A percentile compares a stretch with the other conserved stretches of the same genome.
phyloP scores from a whole-genome alignment of 92 coral and sea anemone species.

The Palythoa heliodiscus region DNA sequence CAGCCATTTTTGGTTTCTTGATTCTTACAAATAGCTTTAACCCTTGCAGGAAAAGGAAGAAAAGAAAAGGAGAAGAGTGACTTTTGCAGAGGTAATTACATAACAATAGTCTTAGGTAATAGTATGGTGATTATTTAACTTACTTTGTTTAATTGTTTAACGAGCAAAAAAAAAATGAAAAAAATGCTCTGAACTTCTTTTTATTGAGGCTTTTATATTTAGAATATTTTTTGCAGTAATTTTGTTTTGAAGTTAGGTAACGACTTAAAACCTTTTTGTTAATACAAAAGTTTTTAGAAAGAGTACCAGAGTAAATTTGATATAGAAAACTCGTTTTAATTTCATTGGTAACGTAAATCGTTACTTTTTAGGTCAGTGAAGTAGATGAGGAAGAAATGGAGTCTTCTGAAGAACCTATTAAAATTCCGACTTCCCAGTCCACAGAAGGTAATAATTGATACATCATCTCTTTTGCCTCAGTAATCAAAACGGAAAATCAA shows the following conservation, averaged over 20 bases:
- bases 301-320: too few relatives aligned
- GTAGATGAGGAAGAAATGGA: constrained; percentile 13
- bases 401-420: not conserved
- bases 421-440: not conserved
- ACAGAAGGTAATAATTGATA: constrained; percentile 17
- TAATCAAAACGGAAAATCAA: too few relatives aligned
- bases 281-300: too few relatives aligned
- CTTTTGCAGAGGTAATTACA: constrained; percentile 30
- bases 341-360: not conserved
- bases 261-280: too few relatives aligned
- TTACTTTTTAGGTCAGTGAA: constrained; percentile 23
- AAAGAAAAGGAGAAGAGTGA: constrained; percentile 30
- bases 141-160: too few relatives aligned
- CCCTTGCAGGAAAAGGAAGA: constrained; percentile 20
- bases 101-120: not conserved
- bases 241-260: too few relatives aligned
- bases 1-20: not conserved
- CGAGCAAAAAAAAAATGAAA: too few relatives aligned
- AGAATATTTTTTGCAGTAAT: too few relatives aligned
- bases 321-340: not conserved
- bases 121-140: not conserved
- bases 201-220: too few relatives aligned
- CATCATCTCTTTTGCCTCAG: not conserved
- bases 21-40: not conserved
- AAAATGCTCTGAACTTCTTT: too few relatives aligned